These are phyloP conservation scores for Megaceryle alcyon DNA, from an alignment of 2,797 vertebrate genomes.

Conservation along the genomic window DNA sequence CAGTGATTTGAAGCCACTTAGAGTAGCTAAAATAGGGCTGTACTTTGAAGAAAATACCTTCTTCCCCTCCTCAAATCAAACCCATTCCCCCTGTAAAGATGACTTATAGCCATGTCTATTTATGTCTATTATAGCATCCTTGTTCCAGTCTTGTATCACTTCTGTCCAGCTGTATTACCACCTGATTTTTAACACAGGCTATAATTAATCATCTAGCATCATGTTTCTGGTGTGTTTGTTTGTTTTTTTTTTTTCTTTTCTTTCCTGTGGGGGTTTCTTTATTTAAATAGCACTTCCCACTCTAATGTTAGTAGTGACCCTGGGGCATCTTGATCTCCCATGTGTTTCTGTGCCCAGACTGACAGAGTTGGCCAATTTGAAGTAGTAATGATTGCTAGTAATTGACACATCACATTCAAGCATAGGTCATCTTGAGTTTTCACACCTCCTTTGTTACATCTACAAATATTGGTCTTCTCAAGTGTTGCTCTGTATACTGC, in stretches of 20 bases:
- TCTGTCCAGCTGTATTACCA: not conserved
- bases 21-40: not conserved
- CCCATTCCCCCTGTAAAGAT: not conserved
- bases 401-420: not conserved
- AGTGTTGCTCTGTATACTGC: not conserved
- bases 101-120: not conserved
- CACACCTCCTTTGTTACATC: not conserved
- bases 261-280: not conserved
- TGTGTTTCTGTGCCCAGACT: not conserved
- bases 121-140: not conserved
- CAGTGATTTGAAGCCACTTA: not conserved
- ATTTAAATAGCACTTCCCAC: not conserved
- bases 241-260: not conserved
- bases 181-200: not conserved
- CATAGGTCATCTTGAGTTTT: not conserved
- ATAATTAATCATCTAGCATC: not conserved
- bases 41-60: not conserved
- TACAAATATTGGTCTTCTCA: not conserved
- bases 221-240: too few relatives aligned
- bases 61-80: not conserved
- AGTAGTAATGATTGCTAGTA: not conserved
- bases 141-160: not conserved
- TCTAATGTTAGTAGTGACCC: not conserved
- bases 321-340: not conserved
- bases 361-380: not conserved